Base-by-base conservation (phyloP, 2,797 vertebrate genomes). In the Lacerta viridis region DNA sequence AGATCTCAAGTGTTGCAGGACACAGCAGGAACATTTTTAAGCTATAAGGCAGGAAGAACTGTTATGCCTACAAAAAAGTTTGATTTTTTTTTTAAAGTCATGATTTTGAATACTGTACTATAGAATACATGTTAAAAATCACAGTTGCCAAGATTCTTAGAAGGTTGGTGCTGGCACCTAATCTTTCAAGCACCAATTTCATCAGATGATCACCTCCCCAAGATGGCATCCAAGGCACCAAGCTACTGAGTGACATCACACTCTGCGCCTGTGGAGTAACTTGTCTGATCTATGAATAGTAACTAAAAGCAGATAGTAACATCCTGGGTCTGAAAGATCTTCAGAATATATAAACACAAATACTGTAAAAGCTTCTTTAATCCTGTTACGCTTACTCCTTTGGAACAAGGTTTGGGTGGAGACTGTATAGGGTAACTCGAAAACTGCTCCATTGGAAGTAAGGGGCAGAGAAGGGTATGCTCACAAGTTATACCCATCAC, bases 331-430 rank as follows among this genome's bases (percentile, higher is more conserved):
- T n/a, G 17, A 59, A 27, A 36, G n/a, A 64, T 61, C 33, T 41
- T 82, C 66, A 83, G 20, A n/a, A 82, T 46, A 11, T 9, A 68
- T 13, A 71, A 79, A 43, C 59, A 36, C n/a, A 74, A 75, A 9
- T 23, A 85, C 43, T 55, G 13, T 55, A 55, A 55, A n/a, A 2
- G n/a, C 81, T 41, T 87, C 8, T 33, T 25, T 84, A 46, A 59
- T 64, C 9, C 39, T 23, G 61, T 13, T 74, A 29, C 23, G 20
- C 66, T 13, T 78, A 59, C 3, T 18, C 20, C 20, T 79, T 84
- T 46, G 76, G 66, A 88, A 79, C 46, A 88, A 61, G 23, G 13
- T 41, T n/a, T 71, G 23, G 82, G 39, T 36, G 20, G 50, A 61
- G 39, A 11, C 33, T 43, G 72, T 61, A 8, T 27, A 33, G 13